Evolutionary conservation across 2,888 invertebrate species (phyloP), one percentile per base, ranked within the genome.

Genomic region (Liopterus haemorrhoidalis): DNA sequence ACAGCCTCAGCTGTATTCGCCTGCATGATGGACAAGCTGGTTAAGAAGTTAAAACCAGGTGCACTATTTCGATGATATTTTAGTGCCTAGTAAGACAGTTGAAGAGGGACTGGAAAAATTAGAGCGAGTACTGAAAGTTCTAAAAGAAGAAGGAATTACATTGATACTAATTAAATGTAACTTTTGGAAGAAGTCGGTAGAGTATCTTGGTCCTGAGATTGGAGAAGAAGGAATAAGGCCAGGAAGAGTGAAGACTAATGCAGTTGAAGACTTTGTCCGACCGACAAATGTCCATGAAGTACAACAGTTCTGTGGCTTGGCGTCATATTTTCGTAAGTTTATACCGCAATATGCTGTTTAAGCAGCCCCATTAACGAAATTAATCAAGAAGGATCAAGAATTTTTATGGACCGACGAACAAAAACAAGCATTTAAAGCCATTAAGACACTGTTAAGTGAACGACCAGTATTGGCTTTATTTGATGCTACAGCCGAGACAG

Each of bases 1-100:
- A 67, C 66, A 45, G 63, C 68, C 0, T 64, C 65, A 3, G 53
- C 60, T 1, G 58, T 60, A 0, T 68, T 65, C 44, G 63, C 65
- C 37, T 48, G 59, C 20, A 53, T 61, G 41, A 62, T 66, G 38
- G 57, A 22, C 22, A 5, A 8, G 8, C 8, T 22, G 8, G 22
- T 22, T 22, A 22, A 22, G 8, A 22, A 8, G 22, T 22, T 22
- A 22, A 8, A 22, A 22, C 22, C 45, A 15, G 52, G 33, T 31
- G 11, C 15, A 31, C 42, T 57, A 53, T 38, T 36, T 57, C 9
- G 56, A 57, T 21, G 56, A 57, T 32, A 30, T 55, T 3, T 24
- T 55, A 8, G 49, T 53, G 1, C 40, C 46, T 8, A 39, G 48
- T 4, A 24, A 16, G 1, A 42, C 22, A 5, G 21, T 45, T 12